Base-by-base conservation (phyloP, 92 coral and sea anemone species). In the Epizoanthus ramosus region DNA sequence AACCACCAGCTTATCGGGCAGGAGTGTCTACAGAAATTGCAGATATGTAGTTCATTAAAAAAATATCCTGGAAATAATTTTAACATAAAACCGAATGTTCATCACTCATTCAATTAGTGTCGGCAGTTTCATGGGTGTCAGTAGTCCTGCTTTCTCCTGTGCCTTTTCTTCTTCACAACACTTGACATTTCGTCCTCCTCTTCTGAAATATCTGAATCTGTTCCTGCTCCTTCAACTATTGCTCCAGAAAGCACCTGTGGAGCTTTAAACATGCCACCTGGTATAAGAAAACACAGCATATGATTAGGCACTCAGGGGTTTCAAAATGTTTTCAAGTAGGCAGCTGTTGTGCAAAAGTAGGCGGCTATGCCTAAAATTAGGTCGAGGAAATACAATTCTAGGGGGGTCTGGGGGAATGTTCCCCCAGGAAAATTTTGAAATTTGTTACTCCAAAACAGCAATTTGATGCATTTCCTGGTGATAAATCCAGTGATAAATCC, bases 101-200 rank as follows among this genome's bases (percentile, higher is more conserved):
- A 50, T 65, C 45, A 19, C 23, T 17, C 6, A 41, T 65, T 63
- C 45, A 22, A 35, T 53, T 15, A 37, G 9, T 19, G 43, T 76
- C 71, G 76, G 88, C 75, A 70, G 84, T 31, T 24, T 57, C 39
- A 52, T 43, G 37, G 33, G 53, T 72, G 87, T 91, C 83, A 88
- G 50, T 90, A 91, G 23, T 83, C 82, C 74, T 83, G 93, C 80
- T 87, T 90, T 50, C 91, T 87, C 87, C 98, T 83, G 80, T 96
- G 97, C 91, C 95, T 96, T 85, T 89, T 88, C 86, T 95, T 96
- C 75, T 91, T 91, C 73, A 83, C 90, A 83, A 92, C 92, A 67
- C 94, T 93, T 88, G 98, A 91, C 99, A 96, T 94, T 86, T 96
- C 99, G 1, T 96, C 99, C 67, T 94, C 99, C 45, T 96, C 99